phyloP scores from a whole-genome alignment of 2,113 vertebrate species.

The Nothobranchius kuhntae region DNA sequence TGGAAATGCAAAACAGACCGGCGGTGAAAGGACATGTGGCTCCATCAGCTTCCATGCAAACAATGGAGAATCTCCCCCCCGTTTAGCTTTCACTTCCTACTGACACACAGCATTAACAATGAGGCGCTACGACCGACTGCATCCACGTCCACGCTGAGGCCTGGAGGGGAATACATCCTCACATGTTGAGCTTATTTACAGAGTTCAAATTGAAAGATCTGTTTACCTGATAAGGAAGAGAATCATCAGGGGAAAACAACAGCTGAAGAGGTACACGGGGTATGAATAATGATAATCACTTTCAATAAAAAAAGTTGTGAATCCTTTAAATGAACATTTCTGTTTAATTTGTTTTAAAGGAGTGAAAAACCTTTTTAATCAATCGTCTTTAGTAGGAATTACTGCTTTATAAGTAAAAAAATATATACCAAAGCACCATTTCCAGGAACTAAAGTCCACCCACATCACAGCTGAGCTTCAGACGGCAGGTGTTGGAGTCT shows the following conservation, averaged over 20 bases:
- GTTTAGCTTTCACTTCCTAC: constrained; percentile 71
- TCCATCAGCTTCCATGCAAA: constrained; percentile 62
- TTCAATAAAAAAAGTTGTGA: not conserved
- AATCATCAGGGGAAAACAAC: not conserved
- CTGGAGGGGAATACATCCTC: constrained; percentile 26
- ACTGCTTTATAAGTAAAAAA: too few species aligned
- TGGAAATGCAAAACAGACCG: constrained; percentile 69
- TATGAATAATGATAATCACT: not conserved
- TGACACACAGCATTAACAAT: constrained; percentile 58
- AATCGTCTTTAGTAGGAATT: too few species aligned
- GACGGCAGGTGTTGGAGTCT: too few species aligned
- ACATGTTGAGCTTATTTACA: not conserved
- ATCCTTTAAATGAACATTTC: not conserved
- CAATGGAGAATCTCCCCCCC: constrained; percentile 68
- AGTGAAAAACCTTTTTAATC: too few species aligned
- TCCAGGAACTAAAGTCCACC: too few species aligned
- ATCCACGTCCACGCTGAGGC: constrained; percentile 29
- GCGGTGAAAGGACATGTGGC: constrained; percentile 67
- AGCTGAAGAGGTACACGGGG: not conserved
- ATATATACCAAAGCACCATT: too few species aligned
- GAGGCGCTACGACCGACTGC: constrained; percentile 56
- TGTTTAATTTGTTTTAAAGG: not conserved
- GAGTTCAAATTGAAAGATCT: not conserved
- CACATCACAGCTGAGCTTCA: too few species aligned
- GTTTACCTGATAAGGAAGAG: constrained; percentile 19